Percentiles rank a stretch among this genome's conserved stretches.
These are phyloP conservation scores for Phylloscopus trochilus DNA, from an alignment of 2,113 vertebrate genomes.

Conservation along the genomic window DNA sequence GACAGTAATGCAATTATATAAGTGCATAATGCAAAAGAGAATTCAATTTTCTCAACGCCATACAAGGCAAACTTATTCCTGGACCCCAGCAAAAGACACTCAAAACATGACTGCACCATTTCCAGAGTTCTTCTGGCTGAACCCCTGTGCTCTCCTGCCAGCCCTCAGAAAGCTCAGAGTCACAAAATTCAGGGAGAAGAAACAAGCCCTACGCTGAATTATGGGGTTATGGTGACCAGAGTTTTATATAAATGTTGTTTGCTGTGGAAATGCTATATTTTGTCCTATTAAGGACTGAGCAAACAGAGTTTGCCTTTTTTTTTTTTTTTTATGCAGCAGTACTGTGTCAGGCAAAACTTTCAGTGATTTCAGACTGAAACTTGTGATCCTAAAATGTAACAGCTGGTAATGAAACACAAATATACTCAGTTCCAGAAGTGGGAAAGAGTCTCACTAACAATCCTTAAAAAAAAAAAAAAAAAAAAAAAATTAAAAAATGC, in stretches of 20 bases:
- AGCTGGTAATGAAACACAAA: not conserved
- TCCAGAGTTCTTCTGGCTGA: constrained; percentile 53
- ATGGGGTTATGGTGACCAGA: constrained; percentile 66
- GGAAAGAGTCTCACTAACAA: not conserved
- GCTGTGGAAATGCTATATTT: constrained; percentile 7
- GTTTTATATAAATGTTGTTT: constrained; percentile 8
- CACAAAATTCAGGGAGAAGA: constrained; percentile 52
- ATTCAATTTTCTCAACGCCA: constrained; percentile 23
- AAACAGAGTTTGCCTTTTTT: not conserved
- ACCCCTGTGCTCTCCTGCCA: constrained; percentile 37
- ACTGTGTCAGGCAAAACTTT: not conserved
- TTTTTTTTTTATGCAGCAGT: not conserved
- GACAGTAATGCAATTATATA: not conserved
- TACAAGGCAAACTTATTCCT: constrained; percentile 66
- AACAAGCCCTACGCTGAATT: constrained; percentile 62
- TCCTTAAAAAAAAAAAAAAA: not conserved
- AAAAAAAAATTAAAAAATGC: not conserved
- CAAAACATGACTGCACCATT: not conserved
- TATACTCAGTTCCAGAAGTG: not conserved
- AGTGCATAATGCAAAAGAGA: not conserved
- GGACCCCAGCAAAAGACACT: not conserved
- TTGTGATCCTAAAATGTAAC: not conserved
- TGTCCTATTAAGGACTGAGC: not conserved
- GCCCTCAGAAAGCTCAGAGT: constrained; percentile 17
- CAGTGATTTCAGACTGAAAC: not conserved